Percentiles rank a stretch among this genome's conserved stretches.
Conservation (phyloP, 2,797 vertebrate species). For the Malurus leucopterus region DNA sequence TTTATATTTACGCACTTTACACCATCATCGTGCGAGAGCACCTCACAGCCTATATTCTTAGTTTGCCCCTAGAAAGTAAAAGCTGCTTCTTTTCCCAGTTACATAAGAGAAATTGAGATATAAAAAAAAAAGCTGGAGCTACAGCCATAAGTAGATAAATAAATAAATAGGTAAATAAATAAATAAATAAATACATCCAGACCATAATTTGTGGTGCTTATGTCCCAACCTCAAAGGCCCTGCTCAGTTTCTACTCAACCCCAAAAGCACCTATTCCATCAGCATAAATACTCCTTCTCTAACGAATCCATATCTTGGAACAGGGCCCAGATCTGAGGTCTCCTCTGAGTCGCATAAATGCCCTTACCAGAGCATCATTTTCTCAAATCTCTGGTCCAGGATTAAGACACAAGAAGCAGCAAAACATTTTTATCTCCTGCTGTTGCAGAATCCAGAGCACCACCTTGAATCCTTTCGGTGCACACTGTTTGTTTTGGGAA, state of each 20-base stretch:
- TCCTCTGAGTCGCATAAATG: not conserved
- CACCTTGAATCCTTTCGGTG: not conserved
- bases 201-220: not conserved
- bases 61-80: not conserved
- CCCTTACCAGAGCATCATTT: not conserved
- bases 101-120: not conserved
- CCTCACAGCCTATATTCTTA: not conserved
- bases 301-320: constrained; percentile 21
- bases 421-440: not conserved
- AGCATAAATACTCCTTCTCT: not conserved
- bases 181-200: not conserved
- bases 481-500: not conserved
- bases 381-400: not conserved
- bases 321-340: constrained; percentile 16
- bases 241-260: not conserved
- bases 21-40: not conserved
- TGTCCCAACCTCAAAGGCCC: not conserved
- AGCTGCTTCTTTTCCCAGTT: not conserved
- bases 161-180: not conserved
- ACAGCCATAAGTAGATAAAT: not conserved
- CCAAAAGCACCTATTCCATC: constrained; percentile 13
- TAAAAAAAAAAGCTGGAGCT: not conserved
- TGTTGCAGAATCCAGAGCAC: not conserved
- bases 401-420: not conserved
- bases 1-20: not conserved